phyloP scores from a whole-genome alignment of 1,140 invertebrate species.

The Neodiprion lecontei region DNA sequence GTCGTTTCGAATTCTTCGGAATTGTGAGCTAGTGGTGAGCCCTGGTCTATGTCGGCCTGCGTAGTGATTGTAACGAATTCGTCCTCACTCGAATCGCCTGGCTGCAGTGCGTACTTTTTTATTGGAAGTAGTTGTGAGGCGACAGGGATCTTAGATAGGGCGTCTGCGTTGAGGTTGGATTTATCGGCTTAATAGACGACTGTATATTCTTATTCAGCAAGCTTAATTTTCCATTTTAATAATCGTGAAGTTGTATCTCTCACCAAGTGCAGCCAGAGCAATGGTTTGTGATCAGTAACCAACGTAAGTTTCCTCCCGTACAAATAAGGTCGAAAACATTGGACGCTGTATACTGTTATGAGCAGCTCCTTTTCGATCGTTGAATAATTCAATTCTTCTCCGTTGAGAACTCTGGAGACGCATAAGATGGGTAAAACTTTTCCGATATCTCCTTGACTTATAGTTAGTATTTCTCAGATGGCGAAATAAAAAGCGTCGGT shows the following conservation, averaged over 20 bases:
- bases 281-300: conserved; percentile 39
- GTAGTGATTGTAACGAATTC: too few relatives aligned
- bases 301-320: conserved; percentile 20
- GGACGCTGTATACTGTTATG: conserved; percentile 12
- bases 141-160: conserved; percentile 11
- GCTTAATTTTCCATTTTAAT: conserved; percentile 44
- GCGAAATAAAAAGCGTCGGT: conserved; percentile 23
- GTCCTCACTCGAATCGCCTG: too few relatives aligned
- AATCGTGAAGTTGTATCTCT: conserved; percentile 45
- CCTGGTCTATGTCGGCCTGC: too few relatives aligned
- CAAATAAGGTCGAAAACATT: conserved; percentile 24
- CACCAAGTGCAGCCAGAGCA: conserved; percentile 45
- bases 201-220: conserved; percentile 49
- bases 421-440: conserved; percentile 29
- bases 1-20: too few relatives aligned
- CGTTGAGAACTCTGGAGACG: conserved; percentile 34
- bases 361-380: conserved; percentile 43
- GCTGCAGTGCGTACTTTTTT: too few relatives aligned
- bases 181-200: conserved; percentile 35
- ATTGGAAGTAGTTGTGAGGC: too few relatives aligned
- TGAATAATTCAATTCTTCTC: conserved; percentile 43
- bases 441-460: conserved; percentile 18
- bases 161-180: conserved; percentile 29
- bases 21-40: too few relatives aligned
- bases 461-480: conserved; percentile 23